phyloP scores from a whole-genome alignment of 92 coral and sea anemone species.

The Scolanthus callimorphus region DNA sequence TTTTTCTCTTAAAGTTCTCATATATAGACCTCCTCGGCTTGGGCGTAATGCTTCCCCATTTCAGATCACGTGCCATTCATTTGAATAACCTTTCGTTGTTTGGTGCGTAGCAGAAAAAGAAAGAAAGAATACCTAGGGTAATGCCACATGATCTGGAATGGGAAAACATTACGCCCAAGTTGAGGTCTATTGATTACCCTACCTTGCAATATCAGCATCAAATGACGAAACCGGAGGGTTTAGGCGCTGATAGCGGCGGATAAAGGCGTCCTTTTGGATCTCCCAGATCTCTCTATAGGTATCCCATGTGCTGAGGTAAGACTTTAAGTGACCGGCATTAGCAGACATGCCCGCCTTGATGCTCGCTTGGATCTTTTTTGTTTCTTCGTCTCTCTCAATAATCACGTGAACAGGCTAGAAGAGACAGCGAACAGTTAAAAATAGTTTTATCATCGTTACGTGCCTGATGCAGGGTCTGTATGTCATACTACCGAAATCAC shows the following conservation, averaged over 20 bases:
- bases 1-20: too few species aligned
- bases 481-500: too few species aligned
- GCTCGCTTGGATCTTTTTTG: conserved; percentile 87
- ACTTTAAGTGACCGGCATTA: conserved; percentile 91
- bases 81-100: too few species aligned
- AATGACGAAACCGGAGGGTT: conserved; percentile 98
- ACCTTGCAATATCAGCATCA: conserved; percentile 99
- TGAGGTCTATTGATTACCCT: background rate
- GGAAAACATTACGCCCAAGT: too few species aligned
- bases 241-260: conserved; percentile 93
- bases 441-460: too few species aligned
- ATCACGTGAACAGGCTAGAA: conserved; percentile 80
- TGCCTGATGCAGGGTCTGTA: too few species aligned
- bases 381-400: conserved; percentile 93
- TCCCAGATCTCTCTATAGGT: conserved; percentile 99
- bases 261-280: conserved; percentile 97
- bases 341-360: conserved; percentile 97
- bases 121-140: too few species aligned
- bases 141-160: too few species aligned
- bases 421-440: conserved; percentile 10
- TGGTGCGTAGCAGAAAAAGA: too few species aligned
- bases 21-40: too few species aligned
- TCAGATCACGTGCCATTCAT: too few species aligned
- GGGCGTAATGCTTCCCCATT: too few species aligned
- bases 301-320: conserved; percentile 98